Evolutionary conservation across 2,113 vertebrate species (phyloP).

Genomic region (Callorhinus ursinus): DNA sequence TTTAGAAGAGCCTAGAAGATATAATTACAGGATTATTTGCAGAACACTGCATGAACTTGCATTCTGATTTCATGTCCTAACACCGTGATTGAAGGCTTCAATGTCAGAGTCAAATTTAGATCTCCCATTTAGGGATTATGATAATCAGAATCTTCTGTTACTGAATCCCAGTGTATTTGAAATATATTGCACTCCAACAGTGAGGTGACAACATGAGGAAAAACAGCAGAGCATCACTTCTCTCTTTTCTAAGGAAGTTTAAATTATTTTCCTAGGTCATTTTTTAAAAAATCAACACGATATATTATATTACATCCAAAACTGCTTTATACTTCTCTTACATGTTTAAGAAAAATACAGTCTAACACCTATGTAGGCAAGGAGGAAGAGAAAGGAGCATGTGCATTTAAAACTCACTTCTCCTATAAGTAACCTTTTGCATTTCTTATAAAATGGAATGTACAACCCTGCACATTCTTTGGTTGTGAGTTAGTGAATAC

Average conservation of each 20-base stretch:
- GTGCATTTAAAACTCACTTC: neutral
- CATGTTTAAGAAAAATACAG: neutral
- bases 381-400: neutral
- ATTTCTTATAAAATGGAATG: neutral
- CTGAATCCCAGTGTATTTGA: neutral
- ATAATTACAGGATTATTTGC: constrained; percentile 44
- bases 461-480: neutral
- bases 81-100: constrained; percentile 48
- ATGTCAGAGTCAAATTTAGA: constrained; percentile 46
- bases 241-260: neutral
- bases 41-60: constrained; percentile 21
- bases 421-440: accelerated
- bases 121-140: neutral
- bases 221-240: neutral
- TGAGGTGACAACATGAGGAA: neutral
- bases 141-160: neutral
- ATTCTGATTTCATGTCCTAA: constrained; percentile 45
- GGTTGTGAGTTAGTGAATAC: neutral
- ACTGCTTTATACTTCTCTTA: neutral
- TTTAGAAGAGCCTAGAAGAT: neutral
- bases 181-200: neutral
- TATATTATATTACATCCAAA: neutral
- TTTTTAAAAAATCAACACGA: neutral
- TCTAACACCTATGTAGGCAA: neutral
- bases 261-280: neutral